Conservation (phyloP, 1,140 invertebrate genomes). For the Brachionus sp. region DNA sequence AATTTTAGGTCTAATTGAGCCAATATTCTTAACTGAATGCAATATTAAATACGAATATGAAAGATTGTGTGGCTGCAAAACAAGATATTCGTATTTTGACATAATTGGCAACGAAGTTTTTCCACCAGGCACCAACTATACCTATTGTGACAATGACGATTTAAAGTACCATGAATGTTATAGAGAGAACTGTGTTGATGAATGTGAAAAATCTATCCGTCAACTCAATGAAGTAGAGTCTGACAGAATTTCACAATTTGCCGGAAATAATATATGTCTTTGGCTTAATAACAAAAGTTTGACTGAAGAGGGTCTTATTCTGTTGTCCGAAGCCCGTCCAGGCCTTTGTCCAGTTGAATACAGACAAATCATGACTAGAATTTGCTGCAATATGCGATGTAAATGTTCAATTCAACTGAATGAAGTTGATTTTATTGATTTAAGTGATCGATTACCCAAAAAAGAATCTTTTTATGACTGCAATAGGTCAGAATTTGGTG, state of each 20-base stretch:
- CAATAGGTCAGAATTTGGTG: not conserved
- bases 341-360: not conserved
- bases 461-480: slow-evolving; percentile 5
- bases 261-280: not conserved
- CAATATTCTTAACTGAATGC: not conserved
- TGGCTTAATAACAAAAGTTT: not conserved
- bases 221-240: not conserved
- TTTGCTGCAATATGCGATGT: slow-evolving; percentile 16
- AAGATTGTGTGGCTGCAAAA: not conserved
- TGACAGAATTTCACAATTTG: not conserved
- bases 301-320: not conserved
- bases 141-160: slow-evolving; percentile 31
- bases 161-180: not conserved
- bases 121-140: not conserved
- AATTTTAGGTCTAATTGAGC: not conserved
- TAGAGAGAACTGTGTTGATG: not conserved
- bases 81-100: not conserved
- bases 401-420: not conserved
- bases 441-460: not conserved
- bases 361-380: not conserved
- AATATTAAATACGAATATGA: slow-evolving; percentile 27
- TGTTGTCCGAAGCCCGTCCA: not conserved
- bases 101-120: not conserved
- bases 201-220: not conserved
- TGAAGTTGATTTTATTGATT: not conserved